Conservation (phyloP, 2,797 vertebrate species). For the Thalassophryne amazonica region DNA sequence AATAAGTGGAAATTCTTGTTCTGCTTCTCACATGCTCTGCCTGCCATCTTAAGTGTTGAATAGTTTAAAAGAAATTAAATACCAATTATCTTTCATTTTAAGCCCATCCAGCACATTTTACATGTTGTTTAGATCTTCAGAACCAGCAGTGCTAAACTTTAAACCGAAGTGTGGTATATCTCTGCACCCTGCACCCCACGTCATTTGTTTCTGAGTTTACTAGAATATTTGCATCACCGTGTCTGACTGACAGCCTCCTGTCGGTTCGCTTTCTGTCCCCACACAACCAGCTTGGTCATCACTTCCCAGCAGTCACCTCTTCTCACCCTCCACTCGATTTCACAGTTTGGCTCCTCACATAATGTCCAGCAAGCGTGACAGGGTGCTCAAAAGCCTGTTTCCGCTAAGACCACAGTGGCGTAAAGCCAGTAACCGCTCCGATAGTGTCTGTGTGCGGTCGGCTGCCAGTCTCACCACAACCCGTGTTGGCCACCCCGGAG, state of each 20-base stretch:
- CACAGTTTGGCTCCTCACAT: conserved; percentile 46
- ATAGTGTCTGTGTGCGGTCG: conserved; percentile 37
- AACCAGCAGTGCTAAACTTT: too few species aligned
- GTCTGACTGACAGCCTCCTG: conserved; percentile 61
- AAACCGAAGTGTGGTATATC: too few species aligned
- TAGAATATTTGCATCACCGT: conserved; percentile 35
- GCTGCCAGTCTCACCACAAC: conserved; percentile 34
- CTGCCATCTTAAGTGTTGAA: too few species aligned
- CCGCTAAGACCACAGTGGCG: conserved; percentile 7
- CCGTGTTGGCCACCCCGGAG: conserved; percentile 29
- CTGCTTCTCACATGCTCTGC: too few species aligned
- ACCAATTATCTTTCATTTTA: too few species aligned
- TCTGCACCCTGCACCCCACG: conserved; percentile 6
- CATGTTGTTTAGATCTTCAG: too few species aligned
- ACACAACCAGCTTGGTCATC: conserved; percentile 26
- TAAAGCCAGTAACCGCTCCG: conserved; percentile 25
- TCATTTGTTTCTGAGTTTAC: conserved; percentile 20
- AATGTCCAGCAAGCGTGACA: conserved; percentile 50
- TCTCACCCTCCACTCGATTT: conserved; percentile 50
- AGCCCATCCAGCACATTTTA: too few species aligned
- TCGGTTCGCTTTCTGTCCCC: conserved; percentile 28
- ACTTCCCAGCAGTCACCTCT: conserved; percentile 45
- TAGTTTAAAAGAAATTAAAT: too few species aligned
- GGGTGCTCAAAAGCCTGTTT: conserved; percentile 46
- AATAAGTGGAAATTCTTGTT: too few species aligned